A percentile compares a stretch with the other conserved stretches of the same genome.
These are phyloP conservation scores for Notothenia coriiceps DNA, from an alignment of 2,113 vertebrate species.

Conservation along the genomic window DNA sequence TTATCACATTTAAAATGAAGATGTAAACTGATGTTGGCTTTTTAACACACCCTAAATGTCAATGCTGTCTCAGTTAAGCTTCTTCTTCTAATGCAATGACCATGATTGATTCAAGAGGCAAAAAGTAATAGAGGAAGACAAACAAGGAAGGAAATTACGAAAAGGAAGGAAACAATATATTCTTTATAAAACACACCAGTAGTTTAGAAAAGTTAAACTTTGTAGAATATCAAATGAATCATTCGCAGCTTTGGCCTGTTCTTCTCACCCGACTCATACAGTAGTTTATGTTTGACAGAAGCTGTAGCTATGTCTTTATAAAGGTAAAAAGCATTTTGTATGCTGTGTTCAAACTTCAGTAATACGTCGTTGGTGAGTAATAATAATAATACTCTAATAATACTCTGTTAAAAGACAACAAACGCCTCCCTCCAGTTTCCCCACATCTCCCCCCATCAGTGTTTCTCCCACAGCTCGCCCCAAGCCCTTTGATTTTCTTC, in stretches of 20 bases:
- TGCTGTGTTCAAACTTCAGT: neutral
- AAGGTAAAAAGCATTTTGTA: neutral
- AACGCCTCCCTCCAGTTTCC: constrained; percentile 49
- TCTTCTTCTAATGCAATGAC: no score
- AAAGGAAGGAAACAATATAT: neutral
- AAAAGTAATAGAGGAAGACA: no score
- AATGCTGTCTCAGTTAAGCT: no score
- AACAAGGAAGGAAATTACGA: neutral
- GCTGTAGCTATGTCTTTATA: neutral
- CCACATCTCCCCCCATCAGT: constrained; percentile 68
- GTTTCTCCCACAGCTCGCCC: constrained; percentile 82
- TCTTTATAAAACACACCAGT: neutral
- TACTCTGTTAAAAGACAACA: constrained; percentile 14
- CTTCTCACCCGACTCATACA: neutral
- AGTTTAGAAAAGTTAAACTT: neutral
- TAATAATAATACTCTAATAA: neutral
- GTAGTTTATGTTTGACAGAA: neutral
- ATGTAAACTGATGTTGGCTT: no score
- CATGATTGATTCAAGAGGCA: no score
- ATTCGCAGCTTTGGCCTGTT: neutral
- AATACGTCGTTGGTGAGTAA: no score
- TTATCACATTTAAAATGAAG: no score
- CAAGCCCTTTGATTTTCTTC: constrained; percentile 74
- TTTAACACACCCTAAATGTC: no score
- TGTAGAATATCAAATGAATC: neutral